Evolutionary conservation across 2,888 invertebrate genomes (phyloP).

Genomic region (Lordiphosa andalusiaca): DNA sequence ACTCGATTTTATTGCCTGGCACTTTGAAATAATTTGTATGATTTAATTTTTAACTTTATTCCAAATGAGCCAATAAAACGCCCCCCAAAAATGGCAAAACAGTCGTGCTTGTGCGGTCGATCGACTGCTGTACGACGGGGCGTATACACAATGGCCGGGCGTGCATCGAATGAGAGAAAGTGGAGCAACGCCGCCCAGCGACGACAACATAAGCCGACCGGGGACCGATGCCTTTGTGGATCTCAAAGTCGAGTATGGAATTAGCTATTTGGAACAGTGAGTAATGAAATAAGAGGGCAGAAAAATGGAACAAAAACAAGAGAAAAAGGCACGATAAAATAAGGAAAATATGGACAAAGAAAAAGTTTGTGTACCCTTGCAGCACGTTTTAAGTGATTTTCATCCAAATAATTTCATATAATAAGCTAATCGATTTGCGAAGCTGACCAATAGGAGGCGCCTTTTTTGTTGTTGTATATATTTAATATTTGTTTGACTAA

Average conservation of each 20-base stretch:
- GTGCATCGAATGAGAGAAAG: slow-evolving; percentile 26
- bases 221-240: slow-evolving; percentile 44
- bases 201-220: slow-evolving; percentile 62
- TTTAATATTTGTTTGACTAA: no score
- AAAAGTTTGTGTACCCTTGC: no score
- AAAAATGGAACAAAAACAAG: neutral
- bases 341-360: no score
- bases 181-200: slow-evolving; percentile 28
- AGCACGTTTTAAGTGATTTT: no score
- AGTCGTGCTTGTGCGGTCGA: slow-evolving; percentile 60
- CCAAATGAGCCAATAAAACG: slow-evolving; percentile 62
- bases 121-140: slow-evolving; percentile 39
- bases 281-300: neutral
- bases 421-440: no score
- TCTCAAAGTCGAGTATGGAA: slow-evolving; percentile 63
- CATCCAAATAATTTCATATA: no score
- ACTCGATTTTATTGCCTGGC: slow-evolving; percentile 56
- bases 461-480: no score
- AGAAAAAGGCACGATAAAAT: no score
- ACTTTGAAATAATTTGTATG: slow-evolving; percentile 68
- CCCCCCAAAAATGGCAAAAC: slow-evolving; percentile 29
- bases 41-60: slow-evolving; percentile 63
- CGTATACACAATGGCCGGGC: slow-evolving; percentile 50
- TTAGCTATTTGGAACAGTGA: slow-evolving; percentile 25
- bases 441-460: no score